A percentile compares a stretch with the other conserved stretches of the same genome.
Conservation (phyloP, 2,113 vertebrate genomes). For the Xiphias gladius region DNA sequence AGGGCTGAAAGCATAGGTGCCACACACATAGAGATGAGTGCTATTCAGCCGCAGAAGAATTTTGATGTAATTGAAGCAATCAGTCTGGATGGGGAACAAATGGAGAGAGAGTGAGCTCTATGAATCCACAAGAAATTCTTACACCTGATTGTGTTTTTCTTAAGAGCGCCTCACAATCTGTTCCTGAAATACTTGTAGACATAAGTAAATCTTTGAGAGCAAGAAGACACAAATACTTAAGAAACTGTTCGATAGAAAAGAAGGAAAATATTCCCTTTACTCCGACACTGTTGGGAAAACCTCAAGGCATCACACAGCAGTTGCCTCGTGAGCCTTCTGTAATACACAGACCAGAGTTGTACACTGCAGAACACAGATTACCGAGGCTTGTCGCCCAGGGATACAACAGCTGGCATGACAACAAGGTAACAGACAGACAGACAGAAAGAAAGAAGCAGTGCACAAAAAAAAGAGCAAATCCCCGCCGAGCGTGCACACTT, state of each 20-base stretch:
- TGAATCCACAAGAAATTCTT: conserved; percentile 22
- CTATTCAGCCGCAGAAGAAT: conserved; percentile 92
- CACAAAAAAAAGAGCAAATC: conserved; percentile 48
- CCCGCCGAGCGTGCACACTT: conserved; percentile 54
- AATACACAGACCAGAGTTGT: conserved; percentile 53
- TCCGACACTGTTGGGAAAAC: conserved; percentile 47
- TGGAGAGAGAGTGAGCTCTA: background rate
- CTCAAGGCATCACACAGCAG: conserved; percentile 46
- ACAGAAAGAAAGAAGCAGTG: conserved; percentile 3
- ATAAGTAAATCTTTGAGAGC: conserved; percentile 14
- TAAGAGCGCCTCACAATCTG: conserved; percentile 25
- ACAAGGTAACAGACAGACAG: conserved; percentile 62
- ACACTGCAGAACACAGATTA: conserved; percentile 59
- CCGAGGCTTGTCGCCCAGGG: conserved; percentile 66
- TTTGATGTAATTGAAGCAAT: conserved; percentile 99
- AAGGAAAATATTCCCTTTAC: conserved; percentile 21
- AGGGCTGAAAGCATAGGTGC: conserved; percentile 96
- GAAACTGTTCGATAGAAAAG: background rate
- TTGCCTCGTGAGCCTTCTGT: conserved; percentile 54
- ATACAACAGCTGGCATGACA: conserved; percentile 77
- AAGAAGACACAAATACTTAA: conserved; percentile 15
- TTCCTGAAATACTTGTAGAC: conserved; percentile 7
- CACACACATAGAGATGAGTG: conserved; percentile 94
- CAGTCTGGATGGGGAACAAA: conserved; percentile 85
- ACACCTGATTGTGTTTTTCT: conserved; percentile 18